Evolutionary conservation across 2,797 vertebrate genomes (phyloP).

Genomic region (Argentina silus): DNA sequence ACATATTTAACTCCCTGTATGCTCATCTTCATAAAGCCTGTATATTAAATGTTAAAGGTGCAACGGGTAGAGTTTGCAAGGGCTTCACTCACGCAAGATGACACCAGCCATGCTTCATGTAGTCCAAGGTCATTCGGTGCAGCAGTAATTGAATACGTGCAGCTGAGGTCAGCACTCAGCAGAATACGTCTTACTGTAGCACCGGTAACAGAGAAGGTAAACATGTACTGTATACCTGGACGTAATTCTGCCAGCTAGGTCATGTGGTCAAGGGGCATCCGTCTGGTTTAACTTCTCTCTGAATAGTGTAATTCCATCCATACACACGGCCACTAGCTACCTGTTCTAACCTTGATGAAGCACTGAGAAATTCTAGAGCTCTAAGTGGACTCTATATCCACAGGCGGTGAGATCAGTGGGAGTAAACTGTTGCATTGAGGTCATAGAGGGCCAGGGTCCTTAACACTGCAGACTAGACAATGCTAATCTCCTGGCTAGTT

Average conservation of each 20-base stretch:
- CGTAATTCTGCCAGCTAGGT: neutral
- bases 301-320: no score
- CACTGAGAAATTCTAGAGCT: neutral
- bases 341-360: no score
- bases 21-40: neutral
- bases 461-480: constrained; percentile 51
- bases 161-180: constrained; percentile 52
- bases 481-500: constrained; percentile 33
- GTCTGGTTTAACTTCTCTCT: no score
- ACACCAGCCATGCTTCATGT: constrained; percentile 6
- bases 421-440: constrained; percentile 4
- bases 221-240: neutral
- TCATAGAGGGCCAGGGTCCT: constrained; percentile 19
- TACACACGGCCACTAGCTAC: no score
- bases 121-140: constrained; percentile 32
- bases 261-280: no score
- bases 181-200: no score
- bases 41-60: no score
- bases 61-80: neutral
- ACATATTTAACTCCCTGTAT: no score
- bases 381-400: constrained; percentile 8
- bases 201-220: no score
- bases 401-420: constrained; percentile 7
- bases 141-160: constrained; percentile 46
- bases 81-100: neutral